Evolutionary conservation across 1,140 invertebrate species (phyloP).

Genomic region (Bombus consobrinus): DNA sequence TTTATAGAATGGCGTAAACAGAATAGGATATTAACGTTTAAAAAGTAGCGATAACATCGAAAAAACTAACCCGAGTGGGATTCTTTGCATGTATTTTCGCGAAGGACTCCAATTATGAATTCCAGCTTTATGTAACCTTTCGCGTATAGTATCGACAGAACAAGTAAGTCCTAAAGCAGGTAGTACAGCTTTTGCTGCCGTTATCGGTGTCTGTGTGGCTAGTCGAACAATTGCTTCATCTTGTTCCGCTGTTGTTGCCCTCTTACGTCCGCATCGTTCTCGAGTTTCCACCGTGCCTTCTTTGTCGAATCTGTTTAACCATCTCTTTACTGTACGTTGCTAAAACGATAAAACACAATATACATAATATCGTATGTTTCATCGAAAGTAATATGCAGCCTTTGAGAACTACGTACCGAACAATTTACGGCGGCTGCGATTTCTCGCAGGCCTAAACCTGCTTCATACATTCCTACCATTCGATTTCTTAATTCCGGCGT

Average conservation of each 20-base stretch:
- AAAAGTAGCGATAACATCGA: neutral
- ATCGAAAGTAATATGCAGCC: neutral
- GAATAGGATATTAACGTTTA: neutral
- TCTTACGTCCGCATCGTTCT: conserved; percentile 80
- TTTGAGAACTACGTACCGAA: conserved; percentile 70
- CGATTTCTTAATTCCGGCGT: conserved; percentile 80
- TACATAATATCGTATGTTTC: neutral
- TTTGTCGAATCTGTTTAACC: conserved; percentile 81
- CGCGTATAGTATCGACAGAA: conserved; percentile 80
- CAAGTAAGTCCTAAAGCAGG: conserved; percentile 79
- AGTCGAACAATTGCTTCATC: conserved; percentile 80
- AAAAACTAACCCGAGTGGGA: conserved; percentile 75
- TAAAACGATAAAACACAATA: conserved; percentile 54
- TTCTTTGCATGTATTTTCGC: conserved; percentile 80
- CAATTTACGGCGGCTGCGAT: conserved; percentile 80
- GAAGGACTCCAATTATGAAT: conserved; percentile 82
- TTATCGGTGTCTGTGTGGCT: conserved; percentile 79
- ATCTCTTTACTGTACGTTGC: conserved; percentile 82
- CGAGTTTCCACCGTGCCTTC: conserved; percentile 81
- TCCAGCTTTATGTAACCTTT: conserved; percentile 81
- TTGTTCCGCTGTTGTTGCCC: conserved; percentile 80
- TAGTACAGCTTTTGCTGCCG: conserved; percentile 80
- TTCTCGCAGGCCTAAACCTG: conserved; percentile 78
- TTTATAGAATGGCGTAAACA: neutral
- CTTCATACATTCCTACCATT: conserved; percentile 82